phyloP scores from a whole-genome alignment of 2,888 invertebrate genomes.

The Dermolepida albohirtum region DNA sequence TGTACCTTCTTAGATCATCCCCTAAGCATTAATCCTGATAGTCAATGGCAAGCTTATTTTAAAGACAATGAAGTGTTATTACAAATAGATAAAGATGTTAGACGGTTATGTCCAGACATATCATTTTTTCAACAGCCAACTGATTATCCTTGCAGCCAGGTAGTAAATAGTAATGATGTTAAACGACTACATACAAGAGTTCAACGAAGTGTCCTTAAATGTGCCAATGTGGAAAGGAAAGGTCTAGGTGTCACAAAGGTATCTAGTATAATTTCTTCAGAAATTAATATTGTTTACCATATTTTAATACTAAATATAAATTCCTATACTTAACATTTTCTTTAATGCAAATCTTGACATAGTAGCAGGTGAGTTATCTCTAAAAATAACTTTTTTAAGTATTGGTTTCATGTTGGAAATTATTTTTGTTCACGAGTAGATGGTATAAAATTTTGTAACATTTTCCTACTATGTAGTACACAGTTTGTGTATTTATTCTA shows the following conservation, averaged over 20 bases:
- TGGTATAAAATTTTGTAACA: no score
- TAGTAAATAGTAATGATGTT: constrained; percentile 82
- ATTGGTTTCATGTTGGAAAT: no score
- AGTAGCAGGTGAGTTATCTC: constrained; percentile 52
- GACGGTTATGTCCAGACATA: constrained; percentile 94
- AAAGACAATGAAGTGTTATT: constrained; percentile 97
- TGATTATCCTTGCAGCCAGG: constrained; percentile 86
- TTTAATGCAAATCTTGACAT: constrained; percentile 46
- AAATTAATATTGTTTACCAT: constrained; percentile 16
- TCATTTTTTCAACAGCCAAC: constrained; percentile 98
- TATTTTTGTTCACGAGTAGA: no score
- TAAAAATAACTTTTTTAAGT: neutral
- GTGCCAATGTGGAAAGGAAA: constrained; percentile 88
- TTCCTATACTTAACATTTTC: constrained; percentile 24
- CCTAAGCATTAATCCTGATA: constrained; percentile 92
- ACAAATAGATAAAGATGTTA: constrained; percentile 98
- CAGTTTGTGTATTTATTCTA: no score
- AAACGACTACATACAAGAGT: constrained; percentile 91
- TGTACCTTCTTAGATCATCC: constrained; percentile 85
- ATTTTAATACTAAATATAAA: constrained; percentile 2
- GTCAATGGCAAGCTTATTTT: constrained; percentile 96
- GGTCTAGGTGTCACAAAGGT: constrained; percentile 93
- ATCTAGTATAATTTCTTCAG: constrained; percentile 48
- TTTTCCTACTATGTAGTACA: no score
- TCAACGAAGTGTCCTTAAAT: constrained; percentile 85